phyloP scores from a whole-genome alignment of 1,140 invertebrate species.

The Brachystomella parvula region DNA sequence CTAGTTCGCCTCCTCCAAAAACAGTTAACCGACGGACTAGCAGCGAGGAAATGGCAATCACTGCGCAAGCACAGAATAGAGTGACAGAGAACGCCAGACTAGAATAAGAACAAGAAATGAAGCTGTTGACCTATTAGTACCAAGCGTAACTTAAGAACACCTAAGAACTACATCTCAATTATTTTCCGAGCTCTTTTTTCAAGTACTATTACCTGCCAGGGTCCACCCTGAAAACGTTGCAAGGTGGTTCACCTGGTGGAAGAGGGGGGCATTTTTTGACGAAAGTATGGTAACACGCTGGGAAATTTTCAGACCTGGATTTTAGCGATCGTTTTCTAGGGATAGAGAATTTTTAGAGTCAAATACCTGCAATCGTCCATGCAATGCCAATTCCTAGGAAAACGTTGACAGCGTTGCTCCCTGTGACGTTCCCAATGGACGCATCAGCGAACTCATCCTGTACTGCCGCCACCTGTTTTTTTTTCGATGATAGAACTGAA shows the following conservation, averaged over 20 bases:
- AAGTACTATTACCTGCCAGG: conserved; percentile 74
- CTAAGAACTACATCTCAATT: no score
- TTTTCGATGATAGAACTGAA: no score
- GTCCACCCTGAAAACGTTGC: conserved; percentile 59
- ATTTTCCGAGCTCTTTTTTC: no score
- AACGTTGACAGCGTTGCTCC: conserved; percentile 97
- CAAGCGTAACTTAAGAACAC: background rate
- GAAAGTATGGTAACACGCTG: no score
- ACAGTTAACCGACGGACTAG: conserved; percentile 63
- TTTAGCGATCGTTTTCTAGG: background rate
- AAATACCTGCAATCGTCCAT: conserved; percentile 79
- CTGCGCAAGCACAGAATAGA: conserved; percentile 75
- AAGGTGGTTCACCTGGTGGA: background rate
- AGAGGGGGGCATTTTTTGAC: no score
- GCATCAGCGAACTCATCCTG: conserved; percentile 98
- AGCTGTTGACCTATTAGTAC: background rate
- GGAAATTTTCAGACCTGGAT: conserved; percentile 44
- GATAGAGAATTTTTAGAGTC: no score
- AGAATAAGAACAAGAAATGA: conserved; percentile 42
- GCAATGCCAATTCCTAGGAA: conserved; percentile 75
- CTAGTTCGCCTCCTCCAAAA: conserved; percentile 80
- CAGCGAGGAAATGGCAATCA: conserved; percentile 68
- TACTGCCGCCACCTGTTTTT: conserved; percentile 90
- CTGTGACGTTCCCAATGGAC: conserved; percentile 96
- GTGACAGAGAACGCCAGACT: conserved; percentile 85